Base-by-base conservation (phyloP, 2,888 invertebrate genomes). In the Shargacucullia verbasci region DNA sequence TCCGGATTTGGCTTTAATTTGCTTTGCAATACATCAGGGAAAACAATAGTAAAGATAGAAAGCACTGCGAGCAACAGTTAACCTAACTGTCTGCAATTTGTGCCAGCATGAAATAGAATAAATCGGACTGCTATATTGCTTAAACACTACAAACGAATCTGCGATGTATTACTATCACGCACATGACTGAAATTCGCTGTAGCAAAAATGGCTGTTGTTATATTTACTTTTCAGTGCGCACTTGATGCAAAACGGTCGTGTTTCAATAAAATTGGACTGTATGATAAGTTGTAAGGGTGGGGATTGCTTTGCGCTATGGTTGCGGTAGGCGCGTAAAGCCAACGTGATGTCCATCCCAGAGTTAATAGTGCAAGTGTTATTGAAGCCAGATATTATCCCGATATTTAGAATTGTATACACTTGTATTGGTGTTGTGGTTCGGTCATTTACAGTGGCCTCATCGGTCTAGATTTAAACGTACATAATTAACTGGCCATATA, bases 341-440 rank as follows among this genome's bases (percentile, higher is more conserved):
- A 78, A 81, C 71, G 66, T 81, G 76, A 84, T 85, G 84, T 84
- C 82, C 87, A 86, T 87, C 84, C 82, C 73, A 84, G 84, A 89
- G 89, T 89, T 89, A 92, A 91, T 90, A 90, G 87, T 80, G 86
- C 89, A 88, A 88, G 86, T 90, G 87, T 88, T 91, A 91, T 90
- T 88, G 90, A 86, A 88, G 89, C 85, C 86, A 88, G 88, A 89
- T 90, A 90, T 88, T 88, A 84, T 82, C 76, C 79, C 69, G 76
- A 80, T 80, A 82, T 85, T 81, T 79, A 79, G 79, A 79, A 81
- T 76, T 68, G 70, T 80, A 73, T 65, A 50, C 62, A 61, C 54
- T 69, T 3, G 65, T 66, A 73, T 34, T 33, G n/a, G 52, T 72
- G 75, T 59, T 75, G 79, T 35, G 79, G 79, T 83, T 66, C 60